Conservation (phyloP, 2,888 invertebrate species). For the Eurytoma adleriae region DNA sequence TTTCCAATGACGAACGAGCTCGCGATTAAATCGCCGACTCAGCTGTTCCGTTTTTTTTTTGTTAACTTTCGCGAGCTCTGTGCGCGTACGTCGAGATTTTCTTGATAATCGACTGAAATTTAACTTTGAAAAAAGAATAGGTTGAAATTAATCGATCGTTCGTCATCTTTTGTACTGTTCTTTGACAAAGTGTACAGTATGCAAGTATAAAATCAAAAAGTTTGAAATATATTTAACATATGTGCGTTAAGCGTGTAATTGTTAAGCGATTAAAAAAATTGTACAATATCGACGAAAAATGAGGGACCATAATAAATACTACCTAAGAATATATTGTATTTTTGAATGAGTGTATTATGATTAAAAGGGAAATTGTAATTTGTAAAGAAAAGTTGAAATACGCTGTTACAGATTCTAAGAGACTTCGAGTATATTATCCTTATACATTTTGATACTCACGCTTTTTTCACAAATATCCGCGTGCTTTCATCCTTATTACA, state of each 20-base stretch:
- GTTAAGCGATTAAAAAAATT: too few relatives aligned
- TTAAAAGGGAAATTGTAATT: not conserved
- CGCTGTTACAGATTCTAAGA: not conserved
- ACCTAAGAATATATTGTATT: too few relatives aligned
- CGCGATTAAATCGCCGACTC: conserved; percentile 17
- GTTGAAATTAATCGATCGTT: conserved; percentile 5
- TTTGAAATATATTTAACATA: too few relatives aligned
- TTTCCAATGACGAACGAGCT: conserved; percentile 21
- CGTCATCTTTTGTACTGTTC: too few relatives aligned
- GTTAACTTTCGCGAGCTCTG: not conserved
- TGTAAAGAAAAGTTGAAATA: conserved; percentile 9
- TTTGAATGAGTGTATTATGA: too few relatives aligned
- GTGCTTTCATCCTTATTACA: conserved; percentile 9
- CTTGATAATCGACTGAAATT: not conserved
- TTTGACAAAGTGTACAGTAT: too few relatives aligned
- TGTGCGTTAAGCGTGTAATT: too few relatives aligned
- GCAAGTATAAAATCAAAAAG: too few relatives aligned
- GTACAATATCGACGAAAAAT: too few relatives aligned
- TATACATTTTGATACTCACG: conserved; percentile 33
- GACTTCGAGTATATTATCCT: conserved; percentile 14
- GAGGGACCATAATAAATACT: too few relatives aligned
- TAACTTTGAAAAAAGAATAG: not conserved
- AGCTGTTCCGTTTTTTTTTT: conserved; percentile 11
- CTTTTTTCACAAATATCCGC: conserved; percentile 1
- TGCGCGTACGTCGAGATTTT: not conserved